Conservation (phyloP, 2,113 vertebrate species). For the Miniopterus natalensis region DNA sequence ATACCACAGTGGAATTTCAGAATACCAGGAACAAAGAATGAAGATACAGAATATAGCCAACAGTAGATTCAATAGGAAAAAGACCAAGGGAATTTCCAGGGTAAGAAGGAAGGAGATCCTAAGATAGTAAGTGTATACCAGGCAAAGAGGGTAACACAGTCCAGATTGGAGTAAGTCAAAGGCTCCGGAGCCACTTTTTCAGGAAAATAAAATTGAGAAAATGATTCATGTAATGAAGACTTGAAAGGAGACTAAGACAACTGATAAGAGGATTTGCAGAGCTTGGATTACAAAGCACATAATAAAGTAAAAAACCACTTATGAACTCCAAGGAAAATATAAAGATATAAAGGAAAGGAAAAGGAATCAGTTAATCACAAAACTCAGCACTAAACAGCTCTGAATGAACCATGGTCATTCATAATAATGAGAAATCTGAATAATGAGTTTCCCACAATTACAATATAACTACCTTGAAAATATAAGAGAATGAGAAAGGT, state of each 20-base stretch:
- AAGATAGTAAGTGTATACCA: not conserved
- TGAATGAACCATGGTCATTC: not conserved
- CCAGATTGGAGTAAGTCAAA: not conserved
- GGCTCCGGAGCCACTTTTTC: not conserved
- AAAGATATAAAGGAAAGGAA: not conserved
- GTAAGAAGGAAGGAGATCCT: not conserved
- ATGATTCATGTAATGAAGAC: not conserved
- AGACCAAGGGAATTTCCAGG: not conserved
- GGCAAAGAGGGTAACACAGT: not conserved
- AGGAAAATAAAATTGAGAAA: slow-evolving; percentile 4
- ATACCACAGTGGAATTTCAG: not conserved
- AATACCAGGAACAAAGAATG: not conserved
- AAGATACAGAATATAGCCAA: not conserved
- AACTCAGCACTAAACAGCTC: not conserved
- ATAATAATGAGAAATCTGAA: not conserved
- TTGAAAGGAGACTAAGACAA: not conserved
- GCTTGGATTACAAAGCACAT: not conserved
- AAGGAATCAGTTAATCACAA: not conserved
- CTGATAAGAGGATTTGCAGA: not conserved
- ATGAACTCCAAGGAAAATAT: not conserved
- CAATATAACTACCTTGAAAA: not conserved
- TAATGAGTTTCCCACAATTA: not conserved
- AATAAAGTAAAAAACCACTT: not conserved
- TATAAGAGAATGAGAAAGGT: not conserved
- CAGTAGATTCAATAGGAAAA: not conserved